Conservation (phyloP, 2,888 invertebrate genomes). For the Anthophora plumipes region DNA sequence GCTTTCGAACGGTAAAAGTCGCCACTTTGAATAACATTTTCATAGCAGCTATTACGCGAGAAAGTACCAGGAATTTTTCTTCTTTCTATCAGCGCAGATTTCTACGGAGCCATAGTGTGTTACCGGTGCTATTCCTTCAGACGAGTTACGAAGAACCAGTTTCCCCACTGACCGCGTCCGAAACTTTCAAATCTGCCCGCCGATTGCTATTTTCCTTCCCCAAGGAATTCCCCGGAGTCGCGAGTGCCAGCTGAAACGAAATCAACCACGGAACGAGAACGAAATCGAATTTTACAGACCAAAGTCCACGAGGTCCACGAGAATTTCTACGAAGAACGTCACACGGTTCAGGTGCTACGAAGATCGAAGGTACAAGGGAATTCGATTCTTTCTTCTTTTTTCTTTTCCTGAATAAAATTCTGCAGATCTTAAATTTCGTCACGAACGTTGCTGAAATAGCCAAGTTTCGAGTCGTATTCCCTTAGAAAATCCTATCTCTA, state of each 20-base stretch:
- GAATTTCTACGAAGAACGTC: background rate
- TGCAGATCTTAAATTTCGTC: conserved; percentile 59
- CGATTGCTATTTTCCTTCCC: background rate
- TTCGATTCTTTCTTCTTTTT: no score
- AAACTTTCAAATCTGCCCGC: conserved; percentile 24
- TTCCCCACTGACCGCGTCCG: conserved; percentile 10
- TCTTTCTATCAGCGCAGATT: conserved; percentile 17
- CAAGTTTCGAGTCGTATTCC: conserved; percentile 68
- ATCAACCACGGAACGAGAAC: background rate
- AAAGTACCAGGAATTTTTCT: conserved; percentile 33
- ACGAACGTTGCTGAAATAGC: conserved; percentile 39
- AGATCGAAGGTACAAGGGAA: conserved; percentile 42
- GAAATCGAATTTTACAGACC: conserved; percentile 18
- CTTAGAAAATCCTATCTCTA: conserved; percentile 37
- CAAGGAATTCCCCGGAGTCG: background rate
- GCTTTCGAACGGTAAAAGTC: conserved; percentile 34
- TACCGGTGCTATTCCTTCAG: conserved; percentile 2
- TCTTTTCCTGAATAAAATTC: conserved; percentile 47
- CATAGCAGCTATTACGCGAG: conserved; percentile 24
- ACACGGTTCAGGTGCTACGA: background rate
- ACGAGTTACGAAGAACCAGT: conserved; percentile 32
- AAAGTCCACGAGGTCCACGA: background rate
- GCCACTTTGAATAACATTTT: conserved; percentile 31
- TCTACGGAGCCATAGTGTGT: conserved; percentile 8
- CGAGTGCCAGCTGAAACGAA: background rate